phyloP scores from a whole-genome alignment of 2,888 invertebrate species.

The Drosophila koepferae region DNA sequence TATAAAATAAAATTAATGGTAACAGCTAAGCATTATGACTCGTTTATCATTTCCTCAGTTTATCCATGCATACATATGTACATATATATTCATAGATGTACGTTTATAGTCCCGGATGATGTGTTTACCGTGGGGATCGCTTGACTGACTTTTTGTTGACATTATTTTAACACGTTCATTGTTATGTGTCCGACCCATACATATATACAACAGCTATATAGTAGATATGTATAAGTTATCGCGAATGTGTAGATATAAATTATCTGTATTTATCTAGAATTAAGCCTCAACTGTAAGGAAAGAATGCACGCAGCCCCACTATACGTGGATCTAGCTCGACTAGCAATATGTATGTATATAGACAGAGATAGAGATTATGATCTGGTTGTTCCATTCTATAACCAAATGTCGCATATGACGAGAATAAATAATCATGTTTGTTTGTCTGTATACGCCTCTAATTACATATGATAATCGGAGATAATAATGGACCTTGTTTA shows the following conservation, averaged over 20 bases:
- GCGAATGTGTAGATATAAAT: neutral
- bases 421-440: constrained; percentile 28
- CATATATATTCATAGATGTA: neutral
- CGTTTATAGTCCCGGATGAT: constrained; percentile 11
- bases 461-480: constrained; percentile 59
- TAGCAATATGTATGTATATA: neutral
- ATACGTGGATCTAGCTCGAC: neutral
- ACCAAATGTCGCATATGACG: neutral
- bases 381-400: neutral
- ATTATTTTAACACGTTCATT: neutral
- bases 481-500: constrained; percentile 13
- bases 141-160: constrained; percentile 23
- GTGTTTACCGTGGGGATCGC: constrained; percentile 7
- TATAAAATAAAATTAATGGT: constrained; percentile 32
- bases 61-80: neutral
- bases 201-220: neutral
- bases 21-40: constrained; percentile 10
- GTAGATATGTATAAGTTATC: neutral
- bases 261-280: constrained; percentile 1
- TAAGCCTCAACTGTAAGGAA: constrained; percentile 9
- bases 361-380: neutral
- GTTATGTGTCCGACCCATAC: neutral
- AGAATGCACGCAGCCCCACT: constrained; percentile 3
- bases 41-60: constrained; percentile 48
- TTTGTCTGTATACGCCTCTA: constrained; percentile 44